phyloP scores from a whole-genome alignment of 1,140 invertebrate species.

The Drosophila cardini region DNA sequence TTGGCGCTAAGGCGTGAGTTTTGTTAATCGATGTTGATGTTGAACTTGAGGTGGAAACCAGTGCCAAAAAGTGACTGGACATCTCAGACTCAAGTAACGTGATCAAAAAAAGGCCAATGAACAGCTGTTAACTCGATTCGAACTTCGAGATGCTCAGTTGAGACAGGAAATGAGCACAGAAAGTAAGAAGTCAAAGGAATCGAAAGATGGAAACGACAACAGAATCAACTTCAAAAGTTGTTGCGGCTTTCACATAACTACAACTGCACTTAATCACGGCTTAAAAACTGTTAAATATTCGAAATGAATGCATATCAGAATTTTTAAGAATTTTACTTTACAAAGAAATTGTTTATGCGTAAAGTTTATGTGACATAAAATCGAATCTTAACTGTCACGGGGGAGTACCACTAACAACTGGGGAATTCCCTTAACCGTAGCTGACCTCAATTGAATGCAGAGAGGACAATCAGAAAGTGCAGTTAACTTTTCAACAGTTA shows the following conservation, averaged over 20 bases:
- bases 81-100: not conserved
- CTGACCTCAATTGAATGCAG: constrained; percentile 46
- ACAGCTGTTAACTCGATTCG: constrained; percentile 19
- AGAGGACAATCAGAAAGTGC: constrained; percentile 44
- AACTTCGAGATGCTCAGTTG: not conserved
- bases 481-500: constrained; percentile 51
- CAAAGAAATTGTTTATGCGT: not conserved
- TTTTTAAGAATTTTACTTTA: not conserved
- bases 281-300: not conserved
- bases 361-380: not conserved
- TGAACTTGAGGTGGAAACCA: constrained; percentile 43
- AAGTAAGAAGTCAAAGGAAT: constrained; percentile 3
- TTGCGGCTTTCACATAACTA: constrained; percentile 4
- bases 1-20: constrained; percentile 74
- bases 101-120: constrained; percentile 43
- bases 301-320: too few relatives aligned
- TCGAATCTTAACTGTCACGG: not conserved
- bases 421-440: constrained; percentile 29
- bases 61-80: constrained; percentile 24
- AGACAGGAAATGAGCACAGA: constrained; percentile 2
- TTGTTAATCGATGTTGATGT: constrained; percentile 59
- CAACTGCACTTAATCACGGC: constrained; percentile 3
- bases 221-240: not conserved
- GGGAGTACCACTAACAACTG: not conserved
- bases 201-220: not conserved